Evolutionary conservation across 2,797 vertebrate species (phyloP), one percentile per base, ranked within the genome.

Genomic region (Chaunax sp.): DNA sequence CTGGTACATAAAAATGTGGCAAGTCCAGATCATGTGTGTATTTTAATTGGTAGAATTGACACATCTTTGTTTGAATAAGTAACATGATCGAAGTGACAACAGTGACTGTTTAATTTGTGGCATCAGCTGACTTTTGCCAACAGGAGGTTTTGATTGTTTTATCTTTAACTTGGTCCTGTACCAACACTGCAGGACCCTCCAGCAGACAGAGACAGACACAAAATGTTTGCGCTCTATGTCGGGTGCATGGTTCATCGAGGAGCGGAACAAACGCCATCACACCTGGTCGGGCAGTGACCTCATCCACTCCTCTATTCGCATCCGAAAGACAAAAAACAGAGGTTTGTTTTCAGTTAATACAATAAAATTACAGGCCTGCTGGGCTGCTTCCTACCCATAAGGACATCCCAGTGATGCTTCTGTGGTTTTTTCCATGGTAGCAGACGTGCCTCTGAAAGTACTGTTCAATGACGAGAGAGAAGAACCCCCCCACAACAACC

Each of bases 191-290:
- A 98, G 97, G 68, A 90, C 92, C 38, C 94, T 99, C 45, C 87
- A 94, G 52, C 78, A 94, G 81, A 94, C 89, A 0, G 88, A 94
- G 78, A 88, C 78, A 4, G 95, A 98, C 77, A 93, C 92, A 0
- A 47, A 28, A 11, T 92, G 71, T 70, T 90, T 98, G 82, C 92
- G 92, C 79, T 83, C 78, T 47, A 92, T 96, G 59, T 95, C 96
- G 0, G 98, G 98, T 0, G 93, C 94, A 3, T 99, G 98, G 98
- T 98, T 99, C 89, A 89, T 83, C 0, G 95, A 97, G 11, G 93
- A 92, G 44, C 87, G 94, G 0, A 84, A 92, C 76, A 95, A 93
- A 64, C 92, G 97, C 5, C 95, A 98, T 20, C 15, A 2, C 20
- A 65, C 22, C 81, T 47, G 80, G 11, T 90, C 94, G 0, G 95